A percentile compares a stretch with the other conserved stretches of the same genome.
phyloP scores from a whole-genome alignment of 1,140 invertebrate species.

The Nymphalis io region DNA sequence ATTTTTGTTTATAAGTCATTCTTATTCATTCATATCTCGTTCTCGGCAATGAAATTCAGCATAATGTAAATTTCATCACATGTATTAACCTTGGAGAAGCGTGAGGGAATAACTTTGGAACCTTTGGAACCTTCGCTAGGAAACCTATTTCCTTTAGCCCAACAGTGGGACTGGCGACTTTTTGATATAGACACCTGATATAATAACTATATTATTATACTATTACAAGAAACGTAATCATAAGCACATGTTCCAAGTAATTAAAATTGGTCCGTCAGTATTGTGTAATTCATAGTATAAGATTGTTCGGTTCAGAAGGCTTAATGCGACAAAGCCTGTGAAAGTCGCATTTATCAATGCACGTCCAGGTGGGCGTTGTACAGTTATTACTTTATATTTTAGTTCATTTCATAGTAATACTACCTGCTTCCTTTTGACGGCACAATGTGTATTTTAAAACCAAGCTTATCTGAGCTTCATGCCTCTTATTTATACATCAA shows the following conservation, averaged over 20 bases:
- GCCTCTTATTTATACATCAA: constrained; percentile 21
- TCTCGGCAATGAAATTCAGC: too few species aligned
- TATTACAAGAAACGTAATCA: too few species aligned
- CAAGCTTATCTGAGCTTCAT: constrained; percentile 19
- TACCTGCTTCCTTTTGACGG: constrained; percentile 18
- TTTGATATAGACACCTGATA: too few species aligned
- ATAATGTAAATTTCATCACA: too few species aligned
- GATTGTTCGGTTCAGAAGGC: constrained; percentile 11
- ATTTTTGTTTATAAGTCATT: too few species aligned
- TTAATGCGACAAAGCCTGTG: constrained; percentile 16
- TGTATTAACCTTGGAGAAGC: too few species aligned
- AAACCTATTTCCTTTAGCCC: too few species aligned
- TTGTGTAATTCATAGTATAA: constrained; percentile 6
- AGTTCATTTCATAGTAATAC: constrained; percentile 9
- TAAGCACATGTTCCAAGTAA: background rate
- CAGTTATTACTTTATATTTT: constrained; percentile 69
- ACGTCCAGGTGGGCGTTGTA: constrained; percentile 61
- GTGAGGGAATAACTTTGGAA: too few species aligned
- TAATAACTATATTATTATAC: too few species aligned
- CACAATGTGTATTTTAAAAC: constrained; percentile 19
- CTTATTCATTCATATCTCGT: too few species aligned
- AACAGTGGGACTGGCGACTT: too few species aligned
- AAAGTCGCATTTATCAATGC: constrained; percentile 65
- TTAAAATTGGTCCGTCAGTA: background rate
- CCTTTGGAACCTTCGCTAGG: too few species aligned